Percentiles rank a stretch among this genome's conserved stretches.
Evolutionary conservation across 2,113 vertebrate genomes (phyloP).

Genomic region (Alligator mississippiensis): DNA sequence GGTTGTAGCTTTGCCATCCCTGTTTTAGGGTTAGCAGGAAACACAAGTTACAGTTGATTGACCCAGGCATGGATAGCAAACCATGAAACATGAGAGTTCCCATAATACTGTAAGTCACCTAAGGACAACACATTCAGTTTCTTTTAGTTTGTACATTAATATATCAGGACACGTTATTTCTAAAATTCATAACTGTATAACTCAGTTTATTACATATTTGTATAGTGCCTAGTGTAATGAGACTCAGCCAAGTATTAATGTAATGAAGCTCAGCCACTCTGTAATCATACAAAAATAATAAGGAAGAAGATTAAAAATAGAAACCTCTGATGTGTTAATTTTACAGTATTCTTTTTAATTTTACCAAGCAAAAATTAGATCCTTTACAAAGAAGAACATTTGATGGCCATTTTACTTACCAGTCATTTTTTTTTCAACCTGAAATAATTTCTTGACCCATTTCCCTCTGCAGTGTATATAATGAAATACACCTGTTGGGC

Average conservation of each 20-base stretch:
- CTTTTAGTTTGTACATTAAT: neutral
- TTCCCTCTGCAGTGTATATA: neutral
- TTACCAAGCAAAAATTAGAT: too few relatives aligned
- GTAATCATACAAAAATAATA: too few relatives aligned
- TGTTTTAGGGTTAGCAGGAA: conserved; percentile 44
- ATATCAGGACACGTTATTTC: neutral
- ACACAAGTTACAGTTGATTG: conserved; percentile 20
- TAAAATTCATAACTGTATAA: neutral
- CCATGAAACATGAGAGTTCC: conserved; percentile 6
- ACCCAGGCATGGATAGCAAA: conserved; percentile 37
- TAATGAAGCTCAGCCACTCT: neutral
- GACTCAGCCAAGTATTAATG: neutral
- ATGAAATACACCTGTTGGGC: rapidly evolving
- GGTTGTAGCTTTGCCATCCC: too few relatives aligned
- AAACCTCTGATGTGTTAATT: too few relatives aligned
- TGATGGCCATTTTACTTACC: neutral
- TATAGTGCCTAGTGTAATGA: neutral
- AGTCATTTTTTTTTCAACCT: neutral
- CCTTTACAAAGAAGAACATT: neutral
- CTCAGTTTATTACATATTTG: rapidly evolving
- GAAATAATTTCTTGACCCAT: neutral
- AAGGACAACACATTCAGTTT: rapidly evolving
- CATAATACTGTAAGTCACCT: neutral
- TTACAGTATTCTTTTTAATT: too few relatives aligned
- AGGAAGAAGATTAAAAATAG: too few relatives aligned